These are phyloP conservation scores for Epinephelus coioides DNA, from an alignment of 2,797 vertebrate genomes.

Conservation along the genomic window DNA sequence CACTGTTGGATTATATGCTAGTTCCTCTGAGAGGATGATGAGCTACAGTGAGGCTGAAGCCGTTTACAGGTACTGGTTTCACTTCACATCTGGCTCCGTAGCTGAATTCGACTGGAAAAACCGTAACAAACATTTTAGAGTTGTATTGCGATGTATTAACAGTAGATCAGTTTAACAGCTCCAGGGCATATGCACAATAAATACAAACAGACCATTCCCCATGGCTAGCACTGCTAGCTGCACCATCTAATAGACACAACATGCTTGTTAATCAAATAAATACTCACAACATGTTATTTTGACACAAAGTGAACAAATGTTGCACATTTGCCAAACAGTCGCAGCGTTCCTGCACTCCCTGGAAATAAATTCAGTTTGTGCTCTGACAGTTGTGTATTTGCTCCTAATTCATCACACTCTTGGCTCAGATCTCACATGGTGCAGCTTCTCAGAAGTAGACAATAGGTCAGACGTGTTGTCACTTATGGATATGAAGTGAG, in stretches of 20 bases:
- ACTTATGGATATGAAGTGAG: constrained; percentile 49
- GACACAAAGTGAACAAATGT: neutral
- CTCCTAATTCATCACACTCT: constrained; percentile 25
- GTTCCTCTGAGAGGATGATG: constrained; percentile 64
- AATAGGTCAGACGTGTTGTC: constrained; percentile 47
- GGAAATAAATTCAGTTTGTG: constrained; percentile 7
- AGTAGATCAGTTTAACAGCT: neutral
- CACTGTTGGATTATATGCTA: constrained; percentile 62
- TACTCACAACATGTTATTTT: neutral
- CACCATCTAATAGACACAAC: neutral
- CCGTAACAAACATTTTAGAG: neutral
- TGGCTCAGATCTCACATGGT: constrained; percentile 27
- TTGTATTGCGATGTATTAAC: neutral
- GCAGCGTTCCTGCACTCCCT: neutral
- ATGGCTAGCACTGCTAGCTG: neutral
- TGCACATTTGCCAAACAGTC: neutral
- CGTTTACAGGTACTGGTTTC: constrained; percentile 50
- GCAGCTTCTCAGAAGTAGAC: constrained; percentile 26
- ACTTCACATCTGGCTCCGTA: constrained; percentile 5
- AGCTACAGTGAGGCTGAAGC: constrained; percentile 43
- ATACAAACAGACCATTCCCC: neutral
- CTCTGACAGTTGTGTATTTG: constrained; percentile 10
- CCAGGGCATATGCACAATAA: neutral
- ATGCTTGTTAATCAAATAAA: neutral
- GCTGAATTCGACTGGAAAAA: neutral